These are phyloP conservation scores for Cheilosia grossa DNA, from an alignment of 2,888 invertebrate genomes.

Conservation along the genomic window DNA sequence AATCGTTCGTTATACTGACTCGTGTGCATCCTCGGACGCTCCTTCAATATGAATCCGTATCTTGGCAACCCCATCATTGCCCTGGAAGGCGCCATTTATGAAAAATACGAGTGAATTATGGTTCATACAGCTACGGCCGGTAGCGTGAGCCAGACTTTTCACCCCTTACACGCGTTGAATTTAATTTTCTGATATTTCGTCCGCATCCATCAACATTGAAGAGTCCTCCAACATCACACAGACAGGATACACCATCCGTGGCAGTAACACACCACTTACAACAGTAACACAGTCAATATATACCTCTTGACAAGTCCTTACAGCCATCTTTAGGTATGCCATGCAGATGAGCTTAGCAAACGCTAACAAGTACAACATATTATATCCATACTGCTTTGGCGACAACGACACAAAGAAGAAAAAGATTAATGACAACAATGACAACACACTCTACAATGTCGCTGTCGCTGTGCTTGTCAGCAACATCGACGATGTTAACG, in stretches of 20 bases:
- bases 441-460: slow-evolving; percentile 41
- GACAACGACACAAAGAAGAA: slow-evolving; percentile 27
- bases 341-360: slow-evolving; percentile 64
- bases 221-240: background rate
- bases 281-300: slow-evolving; percentile 69
- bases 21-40: background rate
- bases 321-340: slow-evolving; percentile 26
- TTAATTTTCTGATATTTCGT: slow-evolving; percentile 14
- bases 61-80: too few relatives aligned
- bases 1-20: background rate
- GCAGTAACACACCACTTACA: slow-evolving; percentile 42
- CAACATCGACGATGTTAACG: slow-evolving; percentile 46
- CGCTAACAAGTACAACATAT: slow-evolving; percentile 53
- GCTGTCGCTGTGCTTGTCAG: slow-evolving; percentile 10
- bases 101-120: too few relatives aligned
- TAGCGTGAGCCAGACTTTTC: background rate
- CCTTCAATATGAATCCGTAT: background rate
- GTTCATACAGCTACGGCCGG: too few relatives aligned
- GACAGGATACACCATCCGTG: slow-evolving; percentile 9
- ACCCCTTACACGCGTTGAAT: background rate
- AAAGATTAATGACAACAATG: slow-evolving; percentile 73
- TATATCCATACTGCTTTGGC: slow-evolving; percentile 22
- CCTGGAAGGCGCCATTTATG: too few relatives aligned
- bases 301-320: slow-evolving; percentile 58
- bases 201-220: slow-evolving; percentile 36